These are phyloP conservation scores for Glossosoma conforme DNA, from an alignment of 1,140 invertebrate genomes.

Conservation along the genomic window DNA sequence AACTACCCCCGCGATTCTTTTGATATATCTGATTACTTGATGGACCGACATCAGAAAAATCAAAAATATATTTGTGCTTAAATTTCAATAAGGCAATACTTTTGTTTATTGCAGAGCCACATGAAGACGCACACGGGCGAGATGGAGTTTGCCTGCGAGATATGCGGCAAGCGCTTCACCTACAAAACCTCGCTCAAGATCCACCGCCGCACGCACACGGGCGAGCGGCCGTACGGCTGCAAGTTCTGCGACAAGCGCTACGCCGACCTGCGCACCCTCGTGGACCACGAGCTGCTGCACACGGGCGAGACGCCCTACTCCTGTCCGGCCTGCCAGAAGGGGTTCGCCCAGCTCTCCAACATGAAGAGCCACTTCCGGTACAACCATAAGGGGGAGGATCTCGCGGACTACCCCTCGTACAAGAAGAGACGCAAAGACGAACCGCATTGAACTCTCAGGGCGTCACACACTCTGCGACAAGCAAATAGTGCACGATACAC, in stretches of 20 bases:
- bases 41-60: too few species aligned
- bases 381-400: slow-evolving; percentile 24
- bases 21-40: background rate
- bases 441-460: background rate
- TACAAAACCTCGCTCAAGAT: slow-evolving; percentile 11
- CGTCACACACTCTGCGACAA: background rate
- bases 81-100: background rate
- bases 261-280: slow-evolving; percentile 32
- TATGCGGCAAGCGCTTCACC: slow-evolving; percentile 17
- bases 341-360: slow-evolving; percentile 39
- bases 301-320: slow-evolving; percentile 53
- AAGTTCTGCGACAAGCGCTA: slow-evolving; percentile 40
- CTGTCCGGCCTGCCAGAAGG: slow-evolving; percentile 48
- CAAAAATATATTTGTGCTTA: background rate
- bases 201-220: slow-evolving; percentile 34
- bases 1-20: background rate
- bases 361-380: slow-evolving; percentile 30
- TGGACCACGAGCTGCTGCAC: slow-evolving; percentile 40
- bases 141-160: slow-evolving; percentile 18
- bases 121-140: slow-evolving; percentile 25
- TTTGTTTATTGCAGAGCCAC: slow-evolving; percentile 18
- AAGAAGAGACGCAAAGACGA: slow-evolving; percentile 14
- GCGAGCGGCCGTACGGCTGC: slow-evolving; percentile 36
- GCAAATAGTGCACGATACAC: background rate
- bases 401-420: slow-evolving; percentile 14